A percentile compares a stretch with the other conserved stretches of the same genome.
Evolutionary conservation across 2,888 invertebrate species (phyloP).

Genomic region (Anagyrus pseudococci): DNA sequence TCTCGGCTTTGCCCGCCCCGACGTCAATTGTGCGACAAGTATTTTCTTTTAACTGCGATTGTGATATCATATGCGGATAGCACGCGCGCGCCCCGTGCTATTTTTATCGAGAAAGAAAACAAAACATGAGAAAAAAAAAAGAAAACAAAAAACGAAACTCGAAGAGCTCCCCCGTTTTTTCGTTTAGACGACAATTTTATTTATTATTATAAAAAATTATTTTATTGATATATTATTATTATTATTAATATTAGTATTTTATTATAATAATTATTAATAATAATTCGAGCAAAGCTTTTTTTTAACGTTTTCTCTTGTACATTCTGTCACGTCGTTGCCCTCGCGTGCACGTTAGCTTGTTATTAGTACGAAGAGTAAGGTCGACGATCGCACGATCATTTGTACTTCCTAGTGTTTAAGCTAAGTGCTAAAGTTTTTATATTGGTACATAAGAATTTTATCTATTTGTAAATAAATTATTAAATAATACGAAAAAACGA

Average conservation of each 20-base stretch:
- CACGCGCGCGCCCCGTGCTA: too few species aligned
- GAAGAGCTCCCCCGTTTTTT: too few species aligned
- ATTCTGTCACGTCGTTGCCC: neutral
- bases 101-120: too few species aligned
- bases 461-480: conserved; percentile 29
- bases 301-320: neutral
- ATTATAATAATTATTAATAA: too few species aligned
- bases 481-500: conserved; percentile 15
- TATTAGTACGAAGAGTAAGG: conserved; percentile 6
- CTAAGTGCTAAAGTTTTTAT: conserved; percentile 13
- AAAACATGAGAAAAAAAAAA: too few species aligned
- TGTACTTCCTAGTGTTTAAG: conserved; percentile 24
- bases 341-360: conserved; percentile 23
- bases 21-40: neutral
- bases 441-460: conserved; percentile 14
- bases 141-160: too few species aligned
- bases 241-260: too few species aligned
- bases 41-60: conserved; percentile 16
- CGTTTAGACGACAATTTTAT: too few species aligned
- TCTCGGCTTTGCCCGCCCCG: too few species aligned
- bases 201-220: too few species aligned
- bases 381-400: conserved; percentile 13
- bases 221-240: too few species aligned
- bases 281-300: neutral
- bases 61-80: conserved; percentile 27